Evolutionary conservation across 2,797 vertebrate species (phyloP).

Genomic region (Graptemys geographica): DNA sequence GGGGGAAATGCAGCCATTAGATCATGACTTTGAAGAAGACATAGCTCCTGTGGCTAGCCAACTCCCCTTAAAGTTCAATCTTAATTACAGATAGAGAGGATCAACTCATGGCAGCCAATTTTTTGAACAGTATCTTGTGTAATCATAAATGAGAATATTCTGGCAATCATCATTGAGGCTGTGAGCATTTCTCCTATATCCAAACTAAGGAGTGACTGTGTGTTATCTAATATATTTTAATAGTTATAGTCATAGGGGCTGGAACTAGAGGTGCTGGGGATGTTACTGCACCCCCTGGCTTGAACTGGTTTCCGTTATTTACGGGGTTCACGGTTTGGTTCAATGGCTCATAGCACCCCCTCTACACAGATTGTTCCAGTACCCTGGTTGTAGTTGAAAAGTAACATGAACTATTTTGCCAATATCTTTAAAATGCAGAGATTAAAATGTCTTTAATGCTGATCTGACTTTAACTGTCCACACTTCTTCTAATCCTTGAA

Average conservation of each 20-base stretch:
- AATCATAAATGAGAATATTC: not conserved
- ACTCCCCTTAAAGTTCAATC: not conserved
- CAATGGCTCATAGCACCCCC: too few species aligned
- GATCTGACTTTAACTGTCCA: not conserved
- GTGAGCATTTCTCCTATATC: accelerated
- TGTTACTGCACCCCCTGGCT: too few species aligned
- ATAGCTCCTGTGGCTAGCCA: not conserved
- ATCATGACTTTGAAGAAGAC: not conserved
- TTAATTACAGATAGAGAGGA: not conserved
- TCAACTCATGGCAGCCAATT: not conserved
- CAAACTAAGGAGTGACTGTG: not conserved
- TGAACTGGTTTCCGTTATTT: too few species aligned
- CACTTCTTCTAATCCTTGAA: constrained; percentile 18
- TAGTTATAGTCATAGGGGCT: not conserved
- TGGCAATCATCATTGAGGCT: not conserved
- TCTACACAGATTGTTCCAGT: too few species aligned
- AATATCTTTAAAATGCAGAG: not conserved
- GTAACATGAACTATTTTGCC: not conserved
- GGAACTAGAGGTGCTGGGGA: too few species aligned
- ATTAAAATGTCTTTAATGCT: not conserved
- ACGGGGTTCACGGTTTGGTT: too few species aligned
- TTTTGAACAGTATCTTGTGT: not conserved
- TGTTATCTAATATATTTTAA: not conserved
- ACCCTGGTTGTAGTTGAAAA: not conserved
- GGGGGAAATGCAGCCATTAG: not conserved